Percentiles rank a stretch among this genome's conserved stretches.
These are phyloP conservation scores for Epizoanthus scotinus DNA, from an alignment of 92 coral and sea anemone genomes.

Conservation along the genomic window DNA sequence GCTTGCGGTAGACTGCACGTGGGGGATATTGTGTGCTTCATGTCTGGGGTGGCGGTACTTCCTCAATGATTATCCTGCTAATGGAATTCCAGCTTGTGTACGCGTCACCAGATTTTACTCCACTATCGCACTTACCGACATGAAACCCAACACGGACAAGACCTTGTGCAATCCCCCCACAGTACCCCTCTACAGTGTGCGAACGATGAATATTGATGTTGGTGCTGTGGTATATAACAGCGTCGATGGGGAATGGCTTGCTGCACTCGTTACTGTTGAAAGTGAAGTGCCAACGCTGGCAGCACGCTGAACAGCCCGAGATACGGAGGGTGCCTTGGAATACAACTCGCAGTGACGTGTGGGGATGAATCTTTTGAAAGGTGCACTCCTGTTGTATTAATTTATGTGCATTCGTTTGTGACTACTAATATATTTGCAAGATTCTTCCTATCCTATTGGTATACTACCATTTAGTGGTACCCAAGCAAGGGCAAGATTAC, in stretches of 20 bases:
- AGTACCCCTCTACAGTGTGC: slow-evolving; percentile 61
- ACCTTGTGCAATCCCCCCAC: slow-evolving; percentile 54
- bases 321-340: slow-evolving; percentile 60
- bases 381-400: slow-evolving; percentile 42
- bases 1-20: too few relatives aligned
- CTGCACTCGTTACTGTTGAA: slow-evolving; percentile 57
- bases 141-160: slow-evolving; percentile 56
- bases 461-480: too few relatives aligned
- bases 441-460: too few relatives aligned
- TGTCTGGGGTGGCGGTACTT: slow-evolving; percentile 56
- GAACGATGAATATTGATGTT: slow-evolving; percentile 54
- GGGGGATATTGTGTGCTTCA: neutral
- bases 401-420: too few relatives aligned
- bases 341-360: slow-evolving; percentile 49
- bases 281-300: slow-evolving; percentile 64
- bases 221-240: slow-evolving; percentile 43
- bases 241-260: slow-evolving; percentile 56
- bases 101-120: slow-evolving; percentile 27
- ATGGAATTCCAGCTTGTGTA: slow-evolving; percentile 68
- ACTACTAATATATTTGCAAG: too few relatives aligned
- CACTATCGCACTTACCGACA: slow-evolving; percentile 43
- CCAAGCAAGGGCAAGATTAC: too few relatives aligned
- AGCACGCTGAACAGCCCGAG: slow-evolving; percentile 39
- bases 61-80: slow-evolving; percentile 65
- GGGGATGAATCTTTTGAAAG: slow-evolving; percentile 39